Percentiles rank a stretch among this genome's conserved stretches.
Evolutionary conservation across 2,113 vertebrate genomes (phyloP).

Genomic region (Oncorhynchus masou): DNA sequence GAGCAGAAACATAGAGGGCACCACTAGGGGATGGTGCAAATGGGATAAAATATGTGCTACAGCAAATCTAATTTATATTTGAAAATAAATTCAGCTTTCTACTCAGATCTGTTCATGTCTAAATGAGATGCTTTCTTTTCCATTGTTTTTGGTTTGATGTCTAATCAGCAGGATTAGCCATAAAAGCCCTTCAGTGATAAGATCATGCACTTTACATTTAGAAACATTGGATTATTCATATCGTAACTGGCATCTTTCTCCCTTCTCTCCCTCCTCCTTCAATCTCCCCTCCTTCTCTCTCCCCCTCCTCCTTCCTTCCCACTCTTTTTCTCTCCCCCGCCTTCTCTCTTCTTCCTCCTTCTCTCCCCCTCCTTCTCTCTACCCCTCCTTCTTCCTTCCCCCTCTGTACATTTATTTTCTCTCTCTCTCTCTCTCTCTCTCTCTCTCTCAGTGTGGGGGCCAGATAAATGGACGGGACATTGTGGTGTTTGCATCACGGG

Average conservation of each 20-base stretch:
- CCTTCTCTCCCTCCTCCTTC: no score
- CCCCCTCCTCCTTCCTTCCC: no score
- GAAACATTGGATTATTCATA: conserved; percentile 12
- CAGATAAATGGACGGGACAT: conserved; percentile 95
- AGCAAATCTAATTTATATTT: background rate
- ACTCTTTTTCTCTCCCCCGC: no score
- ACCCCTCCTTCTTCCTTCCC: no score
- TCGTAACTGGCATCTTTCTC: conserved; percentile 2
- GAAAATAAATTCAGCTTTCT: no score
- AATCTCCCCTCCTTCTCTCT: background rate
- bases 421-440: background rate
- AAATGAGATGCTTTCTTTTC: background rate
- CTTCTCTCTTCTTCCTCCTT: no score
- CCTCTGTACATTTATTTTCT: background rate
- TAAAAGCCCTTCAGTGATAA: conserved; percentile 8
- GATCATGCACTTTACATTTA: conserved; percentile 7
- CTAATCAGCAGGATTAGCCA: conserved; percentile 8
- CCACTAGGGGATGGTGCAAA: background rate
- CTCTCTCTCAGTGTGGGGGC: conserved; percentile 81
- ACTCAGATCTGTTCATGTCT: background rate
- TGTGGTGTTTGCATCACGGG: conserved; percentile 89
- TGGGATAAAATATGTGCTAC: background rate
- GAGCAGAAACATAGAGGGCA: background rate
- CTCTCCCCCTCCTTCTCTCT: no score
- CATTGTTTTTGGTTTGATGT: conserved; percentile 12